phyloP scores from a whole-genome alignment of 2,797 vertebrate species.

The Dallia pectoralis region DNA sequence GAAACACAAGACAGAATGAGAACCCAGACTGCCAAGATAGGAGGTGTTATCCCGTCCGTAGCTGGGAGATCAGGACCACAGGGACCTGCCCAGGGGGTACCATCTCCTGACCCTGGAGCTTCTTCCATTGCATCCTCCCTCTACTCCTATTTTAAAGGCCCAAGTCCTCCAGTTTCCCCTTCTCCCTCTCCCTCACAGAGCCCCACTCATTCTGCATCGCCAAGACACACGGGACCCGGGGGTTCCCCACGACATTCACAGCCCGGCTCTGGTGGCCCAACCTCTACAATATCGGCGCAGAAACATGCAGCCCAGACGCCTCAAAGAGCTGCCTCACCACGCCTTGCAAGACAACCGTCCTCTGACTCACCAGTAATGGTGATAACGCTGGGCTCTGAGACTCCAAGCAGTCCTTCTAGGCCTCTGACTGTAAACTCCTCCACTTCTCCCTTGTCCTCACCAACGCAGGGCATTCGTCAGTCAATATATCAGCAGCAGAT shows the following conservation, averaged over 20 bases:
- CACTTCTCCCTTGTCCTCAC: conserved; percentile 88
- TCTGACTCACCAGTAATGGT: conserved; percentile 89
- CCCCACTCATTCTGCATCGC: conserved; percentile 74
- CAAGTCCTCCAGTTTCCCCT: conserved; percentile 88
- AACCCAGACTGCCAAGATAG: conserved; percentile 80
- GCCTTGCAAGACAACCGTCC: conserved; percentile 86
- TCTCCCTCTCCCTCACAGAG: conserved; percentile 86
- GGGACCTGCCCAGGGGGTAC: conserved; percentile 59
- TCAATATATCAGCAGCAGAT: conserved; percentile 78
- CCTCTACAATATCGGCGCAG: conserved; percentile 70
- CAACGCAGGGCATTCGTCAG: conserved; percentile 80
- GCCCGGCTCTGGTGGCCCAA: conserved; percentile 46
- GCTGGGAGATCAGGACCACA: conserved; percentile 59
- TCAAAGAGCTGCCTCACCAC: conserved; percentile 79
- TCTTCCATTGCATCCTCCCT: conserved; percentile 75
- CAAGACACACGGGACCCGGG: conserved; percentile 22
- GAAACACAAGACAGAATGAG: conserved; percentile 85
- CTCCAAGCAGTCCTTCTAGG: conserved; percentile 81
- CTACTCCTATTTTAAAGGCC: conserved; percentile 84
- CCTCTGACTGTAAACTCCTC: conserved; percentile 84
- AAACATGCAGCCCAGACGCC: conserved; percentile 82
- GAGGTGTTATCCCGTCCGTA: conserved; percentile 70
- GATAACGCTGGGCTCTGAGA: conserved; percentile 84
- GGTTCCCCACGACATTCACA: conserved; percentile 65
- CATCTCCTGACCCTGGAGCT: conserved; percentile 63